A percentile compares a stretch with the other conserved stretches of the same genome.
phyloP scores from a whole-genome alignment of 2,113 vertebrate species.

The Eulemur macaco region DNA sequence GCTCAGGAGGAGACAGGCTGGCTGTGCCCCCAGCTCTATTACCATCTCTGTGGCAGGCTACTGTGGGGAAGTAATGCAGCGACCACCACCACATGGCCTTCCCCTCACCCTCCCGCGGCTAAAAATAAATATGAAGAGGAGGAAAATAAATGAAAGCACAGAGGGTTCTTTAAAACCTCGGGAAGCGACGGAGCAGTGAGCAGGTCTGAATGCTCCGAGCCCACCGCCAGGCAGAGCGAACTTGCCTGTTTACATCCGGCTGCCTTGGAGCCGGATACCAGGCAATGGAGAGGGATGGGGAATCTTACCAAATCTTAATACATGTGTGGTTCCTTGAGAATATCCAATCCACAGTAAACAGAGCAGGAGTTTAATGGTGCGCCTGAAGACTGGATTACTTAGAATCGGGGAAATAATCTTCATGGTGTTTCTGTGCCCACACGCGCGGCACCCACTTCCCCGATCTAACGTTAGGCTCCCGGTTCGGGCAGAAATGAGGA shows the following conservation, averaged over 20 bases:
- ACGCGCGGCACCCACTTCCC: conserved; percentile 88
- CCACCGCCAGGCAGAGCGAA: conserved; percentile 59
- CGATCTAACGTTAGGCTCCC: conserved; percentile 89
- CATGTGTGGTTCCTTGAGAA: conserved; percentile 97
- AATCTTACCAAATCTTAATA: conserved; percentile 98
- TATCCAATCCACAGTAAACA: conserved; percentile 95
- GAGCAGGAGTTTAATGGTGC: conserved; percentile 90
- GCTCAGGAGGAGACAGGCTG: not conserved
- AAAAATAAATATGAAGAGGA: not conserved
- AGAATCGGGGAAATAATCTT: conserved; percentile 92
- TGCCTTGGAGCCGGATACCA: not conserved
- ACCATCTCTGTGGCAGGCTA: conserved; percentile 22
- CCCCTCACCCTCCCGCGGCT: not conserved
- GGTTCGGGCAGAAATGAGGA: conserved; percentile 85
- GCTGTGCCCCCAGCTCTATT: conserved; percentile 55
- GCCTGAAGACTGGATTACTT: conserved; percentile 92
- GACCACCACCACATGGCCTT: not conserved
- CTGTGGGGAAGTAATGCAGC: not conserved
- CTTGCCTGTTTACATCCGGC: conserved; percentile 68
- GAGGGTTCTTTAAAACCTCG: not conserved
- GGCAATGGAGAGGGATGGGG: conserved; percentile 28
- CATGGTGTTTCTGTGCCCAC: conserved; percentile 93
- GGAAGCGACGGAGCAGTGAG: not conserved
- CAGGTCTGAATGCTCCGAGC: not conserved
- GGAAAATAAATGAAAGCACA: not conserved